Evolutionary conservation across 2,797 vertebrate genomes (phyloP), one percentile per base, ranked within the genome.

Genomic region (Anas acuta): DNA sequence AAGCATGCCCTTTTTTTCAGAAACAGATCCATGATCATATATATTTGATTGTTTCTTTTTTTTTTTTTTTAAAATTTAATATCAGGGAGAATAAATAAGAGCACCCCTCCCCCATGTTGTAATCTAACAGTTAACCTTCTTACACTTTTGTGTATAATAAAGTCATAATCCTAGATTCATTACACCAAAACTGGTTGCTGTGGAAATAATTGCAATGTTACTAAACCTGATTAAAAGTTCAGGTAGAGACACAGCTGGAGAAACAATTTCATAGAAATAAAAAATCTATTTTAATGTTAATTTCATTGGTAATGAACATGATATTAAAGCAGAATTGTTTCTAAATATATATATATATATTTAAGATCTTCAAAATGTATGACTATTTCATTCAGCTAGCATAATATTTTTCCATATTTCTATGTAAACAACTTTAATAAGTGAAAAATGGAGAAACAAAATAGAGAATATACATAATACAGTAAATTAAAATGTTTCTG

Each of bases 171-270:
- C 41, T 76, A 41, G 78, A 14, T 88, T 88, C 71, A n/a, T 92
- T 84, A 83, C 17, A 39, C 16, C 54, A 62, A 54, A 88, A 90
- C 74, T 82, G 43, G 86, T 90, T 94, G 80, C 95, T 95, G 93
- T 80, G 70, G 73, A 81, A 92, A 74, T 66, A 79, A 90, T 87
- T 89, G 81, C 69, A 45, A 54, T 95, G 79, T 90, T 81, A 89
- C 72, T 80, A 96, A 90, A 78, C 20, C n/a, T 92, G 84, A 96
- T 96, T 97, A 97, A 96, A 77, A 77, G 65, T 91, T 96, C 91
- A 89, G 84, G 64, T 93, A 75, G 35, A 89, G 45, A 95, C 87
- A 49, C 62, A 95, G 32, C 65, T 58, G 60, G 23, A 90, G 60
- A 79, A 97, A 65, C 8, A 73, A 87, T 90, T 75, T 81, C 15